Percentiles rank a stretch among this genome's conserved stretches.
Conservation (phyloP, 2,113 vertebrate species). For the Lontra canadensis region DNA sequence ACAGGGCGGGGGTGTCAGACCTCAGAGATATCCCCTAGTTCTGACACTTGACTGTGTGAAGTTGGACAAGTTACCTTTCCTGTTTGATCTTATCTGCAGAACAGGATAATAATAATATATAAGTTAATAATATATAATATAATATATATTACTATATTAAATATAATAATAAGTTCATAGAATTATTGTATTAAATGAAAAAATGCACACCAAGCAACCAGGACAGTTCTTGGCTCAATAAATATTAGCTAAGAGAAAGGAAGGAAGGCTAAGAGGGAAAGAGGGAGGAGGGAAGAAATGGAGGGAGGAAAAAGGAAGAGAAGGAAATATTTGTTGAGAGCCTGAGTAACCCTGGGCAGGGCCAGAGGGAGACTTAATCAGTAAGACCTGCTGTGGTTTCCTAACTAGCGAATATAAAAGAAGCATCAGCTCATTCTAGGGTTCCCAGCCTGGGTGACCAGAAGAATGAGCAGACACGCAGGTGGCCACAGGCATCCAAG, state of each 20-base stretch:
- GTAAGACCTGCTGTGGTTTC: not conserved
- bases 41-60: not conserved
- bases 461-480: not conserved
- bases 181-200: not conserved
- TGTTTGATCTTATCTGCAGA: not conserved
- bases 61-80: not conserved
- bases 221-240: not conserved
- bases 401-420: not conserved
- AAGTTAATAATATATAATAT: not conserved
- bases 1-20: not conserved
- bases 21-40: not conserved
- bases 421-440: not conserved
- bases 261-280: no score
- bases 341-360: not conserved
- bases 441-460: not conserved
- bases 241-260: not conserved
- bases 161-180: not conserved
- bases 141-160: no score
- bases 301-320: not conserved
- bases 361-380: not conserved
- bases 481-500: not conserved
- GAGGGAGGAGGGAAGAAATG: not conserved
- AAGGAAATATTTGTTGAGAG: not conserved
- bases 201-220: not conserved
- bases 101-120: not conserved